Conservation (phyloP, 2,113 vertebrate species). For the Ctenomys sociabilis region DNA sequence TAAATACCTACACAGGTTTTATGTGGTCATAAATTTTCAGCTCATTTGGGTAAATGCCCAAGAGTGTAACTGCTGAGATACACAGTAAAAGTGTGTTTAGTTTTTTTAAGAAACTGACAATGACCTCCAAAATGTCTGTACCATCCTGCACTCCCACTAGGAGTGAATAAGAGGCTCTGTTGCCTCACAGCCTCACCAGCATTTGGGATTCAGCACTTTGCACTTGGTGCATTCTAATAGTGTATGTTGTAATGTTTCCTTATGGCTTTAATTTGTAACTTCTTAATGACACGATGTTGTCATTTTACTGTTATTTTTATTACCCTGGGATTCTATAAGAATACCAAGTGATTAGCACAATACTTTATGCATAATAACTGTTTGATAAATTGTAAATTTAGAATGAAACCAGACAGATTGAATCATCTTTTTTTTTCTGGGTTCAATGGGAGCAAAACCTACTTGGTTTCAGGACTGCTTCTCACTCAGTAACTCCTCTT, state of each 20-base stretch:
- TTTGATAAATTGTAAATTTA: not conserved
- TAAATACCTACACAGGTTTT: not conserved
- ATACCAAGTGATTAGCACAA: not conserved
- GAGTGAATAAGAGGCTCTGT: not conserved
- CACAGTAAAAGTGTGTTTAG: not conserved
- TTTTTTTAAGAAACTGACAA: not conserved
- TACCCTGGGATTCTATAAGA: not conserved
- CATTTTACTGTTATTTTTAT: not conserved
- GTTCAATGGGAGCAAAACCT: not conserved
- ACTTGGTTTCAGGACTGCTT: not conserved
- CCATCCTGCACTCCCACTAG: not conserved
- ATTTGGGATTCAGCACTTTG: not conserved
- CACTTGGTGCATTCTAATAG: too few relatives aligned
- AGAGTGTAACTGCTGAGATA: fast-evolving
- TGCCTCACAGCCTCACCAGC: not conserved
- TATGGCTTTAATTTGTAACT: not conserved
- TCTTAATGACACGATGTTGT: not conserved
- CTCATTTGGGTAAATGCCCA: not conserved
- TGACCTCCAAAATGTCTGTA: not conserved
- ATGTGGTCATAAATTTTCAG: not conserved
- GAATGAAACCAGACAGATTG: not conserved
- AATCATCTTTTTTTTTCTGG: not conserved
- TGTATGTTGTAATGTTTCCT: too few relatives aligned
- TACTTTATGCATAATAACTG: not conserved
- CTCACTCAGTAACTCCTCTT: not conserved